Evolutionary conservation across 2,113 vertebrate genomes (phyloP), one percentile per base, ranked within the genome.

Genomic region (Paedocypris sp.): DNA sequence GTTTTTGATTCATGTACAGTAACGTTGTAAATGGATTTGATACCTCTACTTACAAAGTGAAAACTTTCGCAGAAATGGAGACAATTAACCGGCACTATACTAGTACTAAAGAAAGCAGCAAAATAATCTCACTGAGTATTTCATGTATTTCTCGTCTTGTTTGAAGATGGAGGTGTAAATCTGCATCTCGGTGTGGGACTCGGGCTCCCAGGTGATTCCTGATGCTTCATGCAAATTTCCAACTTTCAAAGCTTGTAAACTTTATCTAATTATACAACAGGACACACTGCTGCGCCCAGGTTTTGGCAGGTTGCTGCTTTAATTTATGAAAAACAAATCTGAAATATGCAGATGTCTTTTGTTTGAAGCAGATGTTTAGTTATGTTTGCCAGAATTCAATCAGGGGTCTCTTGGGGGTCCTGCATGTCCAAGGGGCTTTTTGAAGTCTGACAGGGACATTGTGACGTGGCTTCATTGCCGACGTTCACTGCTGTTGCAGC

Each of bases 341-440:
- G 89, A 95, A 91, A 93, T 95, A 95, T 96, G 93, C 92, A 97
- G 94, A 96, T 97, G 94, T 90, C 93, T 94, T 94, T 97, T 94
- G 93, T 96, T 91, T 92, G 90, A 93, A 94, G 90, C 94, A 97
- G 93, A 91, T 97, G 94, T 94, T 96, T 87, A 83, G 88, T 88
- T 81, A 66, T 65, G 82, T 79, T 89, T 93, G 91, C 93, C 93
- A 97, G 91, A 88, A 91, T 92, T 91, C 90, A 93, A 93, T 95
- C 91, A 91, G 87, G 76, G 84, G 70, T 85, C 89, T 92, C 91
- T 73, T 77, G 64, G 68, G 88, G 90, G 64, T 64, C 66, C 62
- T 77, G 74, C 69, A 79, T 81, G 83, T 89, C 88, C 84, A 83
- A 81, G 71, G 82, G 78, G 78, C 62, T 75, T 79, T 86, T 86